phyloP scores from a whole-genome alignment of 2,113 vertebrate genomes.

The Himantopus leucocephalus region DNA sequence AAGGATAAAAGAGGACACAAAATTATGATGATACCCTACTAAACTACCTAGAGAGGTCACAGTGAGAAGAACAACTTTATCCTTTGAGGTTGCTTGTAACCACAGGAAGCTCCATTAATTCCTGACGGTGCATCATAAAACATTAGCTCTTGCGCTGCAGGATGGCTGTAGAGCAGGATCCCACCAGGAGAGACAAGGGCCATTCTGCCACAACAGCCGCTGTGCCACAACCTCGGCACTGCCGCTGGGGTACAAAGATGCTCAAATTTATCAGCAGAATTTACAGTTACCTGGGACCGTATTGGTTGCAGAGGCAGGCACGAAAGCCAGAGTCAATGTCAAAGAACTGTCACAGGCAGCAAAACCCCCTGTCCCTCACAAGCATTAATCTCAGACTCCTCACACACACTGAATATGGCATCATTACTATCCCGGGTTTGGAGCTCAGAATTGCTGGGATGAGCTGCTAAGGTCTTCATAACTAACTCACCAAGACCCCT shows the following conservation, averaged over 20 bases:
- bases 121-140: background rate
- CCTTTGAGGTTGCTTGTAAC: background rate
- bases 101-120: slow-evolving; percentile 16
- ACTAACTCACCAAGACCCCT: background rate
- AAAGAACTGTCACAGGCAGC: background rate
- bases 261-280: background rate
- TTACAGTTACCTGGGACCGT: background rate
- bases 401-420: background rate
- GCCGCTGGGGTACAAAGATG: background rate
- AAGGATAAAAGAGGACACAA: background rate
- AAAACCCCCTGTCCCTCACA: background rate
- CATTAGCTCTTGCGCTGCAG: background rate
- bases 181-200: background rate
- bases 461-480: background rate
- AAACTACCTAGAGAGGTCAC: background rate
- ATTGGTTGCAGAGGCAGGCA: background rate
- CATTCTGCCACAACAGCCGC: background rate
- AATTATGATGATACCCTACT: background rate
- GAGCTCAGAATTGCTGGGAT: background rate
- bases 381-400: background rate
- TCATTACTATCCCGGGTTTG: background rate
- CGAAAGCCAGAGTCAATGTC: background rate
- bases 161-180: background rate
- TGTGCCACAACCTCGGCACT: background rate
- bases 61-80: slow-evolving; percentile 24